Evolutionary conservation across 2,797 vertebrate genomes (phyloP), one percentile per base, ranked within the genome.

Genomic region (Takifugu rubripes): DNA sequence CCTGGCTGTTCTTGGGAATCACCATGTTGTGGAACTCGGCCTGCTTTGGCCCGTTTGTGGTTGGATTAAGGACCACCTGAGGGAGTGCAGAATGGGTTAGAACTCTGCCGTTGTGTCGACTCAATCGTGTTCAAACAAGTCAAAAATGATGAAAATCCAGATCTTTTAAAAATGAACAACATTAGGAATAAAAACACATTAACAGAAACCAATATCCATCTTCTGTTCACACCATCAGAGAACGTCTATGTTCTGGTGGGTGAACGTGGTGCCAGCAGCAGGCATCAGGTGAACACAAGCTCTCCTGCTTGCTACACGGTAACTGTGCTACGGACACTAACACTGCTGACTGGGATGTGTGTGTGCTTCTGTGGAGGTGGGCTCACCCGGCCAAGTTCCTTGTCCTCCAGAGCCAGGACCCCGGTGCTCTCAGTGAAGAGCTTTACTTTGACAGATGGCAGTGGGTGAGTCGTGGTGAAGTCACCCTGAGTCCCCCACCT

Each of bases 401-500:
- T 99, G 89, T 99, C 97, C 85, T 98, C 97, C 64, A 98, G 91
- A 24, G 95, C 94, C 72, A 92, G 72, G 29, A 92, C 91, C 1
- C 94, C 94, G 0, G 96, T 98, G 85, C 93, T 98, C 86, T 99
- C 97, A 0, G 94, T 98, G 77, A 97, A 99, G 64, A 99, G 94
- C 82, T 98, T 99, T 40, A 99, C 95, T 89, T 98, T 99, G 77
- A 99, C 94, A n/a, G 92, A 92, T 42, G 97, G 96, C 14, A 96
- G 91, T 33, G 96, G 94, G 58, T 99, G 94, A 49, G 94, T 95
- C 0, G 96, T 98, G 61, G 90, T 95, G 77, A 99, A 99, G 88
- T 99, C 96, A 12, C 96, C 97, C 91, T 98, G 96, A 21, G 97
- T 99, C 56, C 95, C 96, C 97, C 97, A 98, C 70, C 97, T 99